Percentiles rank a stretch among this genome's conserved stretches.
phyloP scores from a whole-genome alignment of 2,113 vertebrate species.

The Eptatretus burgeri region DNA sequence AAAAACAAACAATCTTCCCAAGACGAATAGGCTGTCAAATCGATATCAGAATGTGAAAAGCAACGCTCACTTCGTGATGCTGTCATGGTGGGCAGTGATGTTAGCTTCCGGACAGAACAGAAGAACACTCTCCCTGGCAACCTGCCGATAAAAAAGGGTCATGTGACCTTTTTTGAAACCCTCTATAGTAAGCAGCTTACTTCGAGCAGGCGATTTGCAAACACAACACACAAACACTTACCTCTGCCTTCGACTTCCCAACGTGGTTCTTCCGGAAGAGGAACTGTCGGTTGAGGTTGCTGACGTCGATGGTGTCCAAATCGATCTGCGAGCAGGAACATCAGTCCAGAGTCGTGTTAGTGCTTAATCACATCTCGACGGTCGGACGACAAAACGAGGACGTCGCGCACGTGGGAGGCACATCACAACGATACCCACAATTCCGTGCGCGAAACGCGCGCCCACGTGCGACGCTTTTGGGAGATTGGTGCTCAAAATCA shows the following conservation, averaged over 20 bases:
- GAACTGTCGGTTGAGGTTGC: slow-evolving; percentile 92
- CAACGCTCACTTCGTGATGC: slow-evolving; percentile 47
- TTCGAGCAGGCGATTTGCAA: too few relatives aligned
- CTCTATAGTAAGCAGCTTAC: too few relatives aligned
- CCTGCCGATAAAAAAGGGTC: slow-evolving; percentile 23
- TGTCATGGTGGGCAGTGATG: slow-evolving; percentile 83
- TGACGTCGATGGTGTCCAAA: slow-evolving; percentile 92
- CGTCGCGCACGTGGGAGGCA: too few relatives aligned
- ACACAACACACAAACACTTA: slow-evolving; percentile 12
- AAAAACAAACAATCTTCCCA: too few relatives aligned
- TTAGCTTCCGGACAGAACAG: slow-evolving; percentile 69
- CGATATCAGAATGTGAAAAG: too few relatives aligned
- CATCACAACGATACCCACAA: too few relatives aligned
- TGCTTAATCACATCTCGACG: not conserved
- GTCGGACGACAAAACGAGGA: too few relatives aligned
- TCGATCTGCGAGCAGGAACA: slow-evolving; percentile 37
- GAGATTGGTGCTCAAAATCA: too few relatives aligned
- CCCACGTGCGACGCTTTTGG: too few relatives aligned
- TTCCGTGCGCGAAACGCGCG: too few relatives aligned
- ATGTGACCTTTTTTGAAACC: too few relatives aligned
- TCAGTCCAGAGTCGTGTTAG: slow-evolving; percentile 4
- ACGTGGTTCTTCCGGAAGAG: slow-evolving; percentile 98
- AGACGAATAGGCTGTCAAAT: too few relatives aligned
- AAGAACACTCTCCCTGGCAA: slow-evolving; percentile 83
- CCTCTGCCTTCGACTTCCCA: slow-evolving; percentile 88